Evolutionary conservation across 2,113 vertebrate genomes (phyloP).

Genomic region (Cairina moschata): DNA sequence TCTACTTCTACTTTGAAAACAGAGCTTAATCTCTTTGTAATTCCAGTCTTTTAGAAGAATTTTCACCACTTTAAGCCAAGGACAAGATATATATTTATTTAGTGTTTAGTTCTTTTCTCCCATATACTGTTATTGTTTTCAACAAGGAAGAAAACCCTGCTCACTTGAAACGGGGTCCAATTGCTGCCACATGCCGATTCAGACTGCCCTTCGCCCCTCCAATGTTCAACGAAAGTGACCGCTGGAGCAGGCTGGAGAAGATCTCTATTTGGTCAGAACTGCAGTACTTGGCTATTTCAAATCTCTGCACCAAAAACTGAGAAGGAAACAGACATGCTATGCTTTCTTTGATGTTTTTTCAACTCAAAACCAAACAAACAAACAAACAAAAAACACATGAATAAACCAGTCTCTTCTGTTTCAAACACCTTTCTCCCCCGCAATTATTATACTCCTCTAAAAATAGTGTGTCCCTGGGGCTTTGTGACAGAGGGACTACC

Average conservation of each 20-base stretch:
- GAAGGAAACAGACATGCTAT: background rate
- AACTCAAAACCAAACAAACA: background rate
- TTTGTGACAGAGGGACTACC: background rate
- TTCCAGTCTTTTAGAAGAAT: background rate
- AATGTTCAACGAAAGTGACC: constrained; percentile 90
- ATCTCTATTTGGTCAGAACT: constrained; percentile 98
- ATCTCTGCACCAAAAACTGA: constrained; percentile 95
- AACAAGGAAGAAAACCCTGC: background rate
- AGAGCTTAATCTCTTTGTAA: background rate
- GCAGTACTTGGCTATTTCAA: constrained; percentile 98
- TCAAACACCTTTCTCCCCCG: background rate
- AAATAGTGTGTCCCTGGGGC: background rate
- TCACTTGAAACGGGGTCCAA: constrained; percentile 94
- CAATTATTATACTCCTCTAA: background rate
- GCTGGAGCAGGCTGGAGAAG: constrained; percentile 90
- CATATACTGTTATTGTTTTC: background rate
- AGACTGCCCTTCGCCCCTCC: constrained; percentile 88
- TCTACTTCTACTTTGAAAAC: background rate
- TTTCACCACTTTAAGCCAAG: background rate
- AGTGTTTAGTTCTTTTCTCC: background rate
- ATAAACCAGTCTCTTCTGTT: background rate
- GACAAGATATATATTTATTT: background rate
- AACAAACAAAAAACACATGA: no score
- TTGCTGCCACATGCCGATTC: constrained; percentile 93
- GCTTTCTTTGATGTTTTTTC: background rate